A percentile compares a stretch with the other conserved stretches of the same genome.
Evolutionary conservation across 2,113 vertebrate species (phyloP).

Genomic region (Gymnarchus niloticus): DNA sequence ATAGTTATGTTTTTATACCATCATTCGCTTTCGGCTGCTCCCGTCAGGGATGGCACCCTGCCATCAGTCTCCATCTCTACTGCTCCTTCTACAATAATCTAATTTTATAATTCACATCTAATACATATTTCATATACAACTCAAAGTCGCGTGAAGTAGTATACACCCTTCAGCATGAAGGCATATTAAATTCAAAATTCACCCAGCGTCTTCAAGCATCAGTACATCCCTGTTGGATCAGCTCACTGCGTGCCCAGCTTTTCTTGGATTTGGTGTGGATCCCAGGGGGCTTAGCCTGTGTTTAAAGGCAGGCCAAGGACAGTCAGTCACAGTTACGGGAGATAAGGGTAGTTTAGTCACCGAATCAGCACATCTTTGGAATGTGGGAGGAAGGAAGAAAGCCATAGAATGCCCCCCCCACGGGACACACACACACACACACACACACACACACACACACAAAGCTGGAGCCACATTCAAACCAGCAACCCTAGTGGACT

Average conservation of each 20-base stretch:
- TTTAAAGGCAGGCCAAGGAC: neutral
- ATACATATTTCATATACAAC: too few species aligned
- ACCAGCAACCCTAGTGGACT: neutral
- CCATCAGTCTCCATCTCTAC: too few species aligned
- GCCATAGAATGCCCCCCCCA: neutral
- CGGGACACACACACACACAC: too few species aligned
- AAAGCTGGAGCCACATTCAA: neutral
- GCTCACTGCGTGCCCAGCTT: neutral
- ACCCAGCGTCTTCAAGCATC: neutral
- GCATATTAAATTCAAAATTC: neutral
- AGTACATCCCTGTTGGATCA: neutral
- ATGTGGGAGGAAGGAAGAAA: conserved; percentile 5
- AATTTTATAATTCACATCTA: too few species aligned
- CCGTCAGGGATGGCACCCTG: too few species aligned
- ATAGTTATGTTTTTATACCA: too few species aligned
- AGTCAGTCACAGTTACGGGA: too few species aligned
- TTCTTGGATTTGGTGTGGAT: neutral
- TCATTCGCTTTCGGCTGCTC: too few species aligned
- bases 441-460: neutral
- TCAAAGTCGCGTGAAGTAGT: too few species aligned
- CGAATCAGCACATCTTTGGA: neutral
- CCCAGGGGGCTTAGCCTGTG: neutral
- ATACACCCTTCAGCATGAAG: neutral
- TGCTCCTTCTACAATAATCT: too few species aligned
- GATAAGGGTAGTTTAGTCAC: too few species aligned